A percentile compares a stretch with the other conserved stretches of the same genome.
Evolutionary conservation across 2,888 invertebrate species (phyloP).

Genomic region (Heliconius erato): DNA sequence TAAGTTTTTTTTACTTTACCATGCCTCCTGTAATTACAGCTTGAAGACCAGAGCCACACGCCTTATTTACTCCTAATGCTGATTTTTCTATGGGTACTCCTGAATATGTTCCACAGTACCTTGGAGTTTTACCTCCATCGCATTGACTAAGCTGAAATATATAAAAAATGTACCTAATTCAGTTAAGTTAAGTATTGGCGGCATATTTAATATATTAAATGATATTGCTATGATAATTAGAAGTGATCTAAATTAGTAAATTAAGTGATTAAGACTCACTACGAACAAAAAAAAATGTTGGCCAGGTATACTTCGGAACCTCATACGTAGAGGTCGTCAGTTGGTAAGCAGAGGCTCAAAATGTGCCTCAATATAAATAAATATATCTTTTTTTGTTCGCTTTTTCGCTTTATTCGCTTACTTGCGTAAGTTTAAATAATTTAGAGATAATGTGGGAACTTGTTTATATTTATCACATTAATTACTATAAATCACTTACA

Average conservation of each 20-base stretch:
- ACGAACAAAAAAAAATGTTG: no score
- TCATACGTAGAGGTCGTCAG: no score
- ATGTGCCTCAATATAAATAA: no score
- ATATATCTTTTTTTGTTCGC: no score
- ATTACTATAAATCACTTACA: slow-evolving; percentile 60
- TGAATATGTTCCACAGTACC: slow-evolving; percentile 93
- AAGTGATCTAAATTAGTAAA: not conserved
- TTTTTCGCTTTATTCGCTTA: no score
- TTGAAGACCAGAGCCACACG: slow-evolving; percentile 99
- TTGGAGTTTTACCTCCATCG: slow-evolving; percentile 94
- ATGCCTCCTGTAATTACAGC: slow-evolving; percentile 94
- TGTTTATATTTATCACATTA: not conserved
- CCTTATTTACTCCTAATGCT: slow-evolving; percentile 94
- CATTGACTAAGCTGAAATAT: slow-evolving; percentile 88
- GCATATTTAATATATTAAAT: not conserved
- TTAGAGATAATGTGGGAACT: not conserved
- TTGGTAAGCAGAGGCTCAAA: no score
- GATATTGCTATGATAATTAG: not conserved
- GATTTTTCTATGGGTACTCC: slow-evolving; percentile 94
- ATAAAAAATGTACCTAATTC: not conserved
- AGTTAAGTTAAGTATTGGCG: fast-evolving
- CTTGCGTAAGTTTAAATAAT: not conserved
- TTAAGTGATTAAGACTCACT: not conserved
- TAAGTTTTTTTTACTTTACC: slow-evolving; percentile 78
- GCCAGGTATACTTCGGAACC: no score